Conservation (phyloP, 1,140 invertebrate species). For the Globodera rostochiensis region DNA sequence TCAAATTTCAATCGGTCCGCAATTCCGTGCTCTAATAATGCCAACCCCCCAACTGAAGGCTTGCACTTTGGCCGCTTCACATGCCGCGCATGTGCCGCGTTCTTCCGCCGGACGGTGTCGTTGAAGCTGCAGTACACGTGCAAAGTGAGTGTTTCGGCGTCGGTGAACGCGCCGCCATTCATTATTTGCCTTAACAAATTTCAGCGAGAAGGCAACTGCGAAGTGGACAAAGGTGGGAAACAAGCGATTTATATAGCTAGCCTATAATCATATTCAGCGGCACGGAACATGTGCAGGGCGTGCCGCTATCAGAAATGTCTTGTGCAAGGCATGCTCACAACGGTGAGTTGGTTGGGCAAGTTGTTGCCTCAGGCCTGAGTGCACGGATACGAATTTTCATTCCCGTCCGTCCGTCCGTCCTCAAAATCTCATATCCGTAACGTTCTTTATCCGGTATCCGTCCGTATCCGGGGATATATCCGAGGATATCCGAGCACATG, state of each 20-base stretch:
- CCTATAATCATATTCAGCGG: constrained; percentile 33
- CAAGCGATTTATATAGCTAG: background rate
- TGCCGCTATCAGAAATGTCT: constrained; percentile 51
- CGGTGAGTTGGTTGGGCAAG: constrained; percentile 27
- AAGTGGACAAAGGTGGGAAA: constrained; percentile 17
- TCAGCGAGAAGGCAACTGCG: constrained; percentile 17
- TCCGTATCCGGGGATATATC: too few relatives aligned
- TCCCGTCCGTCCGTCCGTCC: too few relatives aligned
- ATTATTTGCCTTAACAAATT: background rate
- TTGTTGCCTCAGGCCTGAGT: constrained; percentile 15
- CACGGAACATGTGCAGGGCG: constrained; percentile 51
- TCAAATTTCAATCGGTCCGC: too few relatives aligned
- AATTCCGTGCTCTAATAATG: too few relatives aligned
- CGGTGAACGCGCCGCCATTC: background rate
- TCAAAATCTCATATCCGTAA: too few relatives aligned
- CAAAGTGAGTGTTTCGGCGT: constrained; percentile 23
- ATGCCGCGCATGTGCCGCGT: constrained; percentile 55
- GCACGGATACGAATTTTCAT: too few relatives aligned
- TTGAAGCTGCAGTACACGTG: constrained; percentile 50
- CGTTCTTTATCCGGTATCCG: too few relatives aligned
- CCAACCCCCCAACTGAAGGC: background rate
- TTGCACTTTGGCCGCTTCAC: constrained; percentile 55
- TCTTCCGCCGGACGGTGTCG: constrained; percentile 49
- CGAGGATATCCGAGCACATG: too few relatives aligned
- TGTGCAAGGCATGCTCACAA: constrained; percentile 50